Evolutionary conservation across 2,113 vertebrate species (phyloP).

Genomic region (Eolophus roseicapilla): DNA sequence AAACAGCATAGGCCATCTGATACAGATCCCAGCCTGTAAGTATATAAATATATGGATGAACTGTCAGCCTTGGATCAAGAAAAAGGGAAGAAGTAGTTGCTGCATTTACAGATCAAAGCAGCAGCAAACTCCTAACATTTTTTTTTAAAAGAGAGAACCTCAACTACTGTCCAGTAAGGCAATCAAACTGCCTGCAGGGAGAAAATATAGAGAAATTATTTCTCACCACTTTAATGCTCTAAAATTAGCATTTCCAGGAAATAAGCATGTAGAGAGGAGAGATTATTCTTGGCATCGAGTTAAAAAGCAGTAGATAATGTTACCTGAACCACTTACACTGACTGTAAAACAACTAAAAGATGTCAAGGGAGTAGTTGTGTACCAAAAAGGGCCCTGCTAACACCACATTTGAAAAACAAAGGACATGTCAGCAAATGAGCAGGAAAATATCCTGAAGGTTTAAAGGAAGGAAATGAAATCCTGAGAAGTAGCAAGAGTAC

Average conservation of each 20-base stretch:
- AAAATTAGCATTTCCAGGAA: slow-evolving; percentile 18
- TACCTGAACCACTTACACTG: slow-evolving; percentile 2
- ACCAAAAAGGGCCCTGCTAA: background rate
- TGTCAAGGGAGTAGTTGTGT: background rate
- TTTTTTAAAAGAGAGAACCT: background rate
- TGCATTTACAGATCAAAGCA: slow-evolving; percentile 25
- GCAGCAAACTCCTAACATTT: background rate
- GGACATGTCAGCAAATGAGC: slow-evolving; percentile 31
- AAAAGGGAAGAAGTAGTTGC: slow-evolving; percentile 1
- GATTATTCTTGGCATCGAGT: background rate
- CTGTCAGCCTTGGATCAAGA: background rate
- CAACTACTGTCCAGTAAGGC: background rate
- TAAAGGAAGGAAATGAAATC: slow-evolving; percentile 34
- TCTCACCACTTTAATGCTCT: background rate
- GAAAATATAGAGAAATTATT: background rate
- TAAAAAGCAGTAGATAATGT: background rate
- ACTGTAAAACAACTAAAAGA: background rate
- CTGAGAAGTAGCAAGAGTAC: background rate
- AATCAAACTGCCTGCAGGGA: background rate
- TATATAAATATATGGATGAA: slow-evolving; percentile 39
- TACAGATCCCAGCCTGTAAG: background rate
- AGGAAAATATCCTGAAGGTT: slow-evolving; percentile 50
- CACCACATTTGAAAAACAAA: slow-evolving; percentile 24
- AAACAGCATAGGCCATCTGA: background rate
- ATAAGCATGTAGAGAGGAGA: background rate